A percentile compares a stretch with the other conserved stretches of the same genome.
Evolutionary conservation across 2,797 vertebrate genomes (phyloP).

Genomic region (Catostomus latipinnis): DNA sequence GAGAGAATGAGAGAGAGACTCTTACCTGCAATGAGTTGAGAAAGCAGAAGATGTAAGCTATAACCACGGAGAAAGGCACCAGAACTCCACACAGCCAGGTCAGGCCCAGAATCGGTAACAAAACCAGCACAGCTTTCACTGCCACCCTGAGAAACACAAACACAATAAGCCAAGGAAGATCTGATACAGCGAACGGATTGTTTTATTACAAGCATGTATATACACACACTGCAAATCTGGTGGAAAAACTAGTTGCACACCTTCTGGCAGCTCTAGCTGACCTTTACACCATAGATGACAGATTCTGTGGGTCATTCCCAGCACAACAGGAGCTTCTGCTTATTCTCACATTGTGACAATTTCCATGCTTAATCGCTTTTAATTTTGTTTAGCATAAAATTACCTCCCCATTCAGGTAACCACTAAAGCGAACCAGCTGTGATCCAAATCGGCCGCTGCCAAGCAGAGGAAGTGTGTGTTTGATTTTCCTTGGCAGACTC

Average conservation of each 20-base stretch:
- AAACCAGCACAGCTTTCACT: slow-evolving; percentile 80
- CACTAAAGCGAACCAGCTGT: slow-evolving; percentile 81
- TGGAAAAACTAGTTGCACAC: not conserved
- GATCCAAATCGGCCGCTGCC: slow-evolving; percentile 52
- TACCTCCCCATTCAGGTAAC: slow-evolving; percentile 79
- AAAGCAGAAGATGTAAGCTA: slow-evolving; percentile 82
- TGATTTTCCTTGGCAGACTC: slow-evolving; percentile 69
- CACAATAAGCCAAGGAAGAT: slow-evolving; percentile 20
- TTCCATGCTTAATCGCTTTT: slow-evolving; percentile 77
- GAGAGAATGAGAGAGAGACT: not conserved
- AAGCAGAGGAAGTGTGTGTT: slow-evolving; percentile 70
- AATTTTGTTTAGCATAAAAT: slow-evolving; percentile 84
- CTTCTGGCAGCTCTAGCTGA: slow-evolving; percentile 6
- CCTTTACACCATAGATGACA: slow-evolving; percentile 9
- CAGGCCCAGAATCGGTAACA: slow-evolving; percentile 83
- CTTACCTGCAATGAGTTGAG: slow-evolving; percentile 85
- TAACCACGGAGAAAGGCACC: slow-evolving; percentile 80
- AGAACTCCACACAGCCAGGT: slow-evolving; percentile 84
- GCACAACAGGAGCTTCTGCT: slow-evolving; percentile 70
- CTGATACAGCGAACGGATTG: slow-evolving; percentile 28
- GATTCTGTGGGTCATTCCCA: slow-evolving; percentile 62
- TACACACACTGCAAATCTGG: slow-evolving; percentile 7
- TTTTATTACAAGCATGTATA: slow-evolving; percentile 18
- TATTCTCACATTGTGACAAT: slow-evolving; percentile 77
- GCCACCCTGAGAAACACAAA: slow-evolving; percentile 72